Evolutionary conservation across 2,797 vertebrate species (phyloP).

Genomic region (Anolis apletophallus): DNA sequence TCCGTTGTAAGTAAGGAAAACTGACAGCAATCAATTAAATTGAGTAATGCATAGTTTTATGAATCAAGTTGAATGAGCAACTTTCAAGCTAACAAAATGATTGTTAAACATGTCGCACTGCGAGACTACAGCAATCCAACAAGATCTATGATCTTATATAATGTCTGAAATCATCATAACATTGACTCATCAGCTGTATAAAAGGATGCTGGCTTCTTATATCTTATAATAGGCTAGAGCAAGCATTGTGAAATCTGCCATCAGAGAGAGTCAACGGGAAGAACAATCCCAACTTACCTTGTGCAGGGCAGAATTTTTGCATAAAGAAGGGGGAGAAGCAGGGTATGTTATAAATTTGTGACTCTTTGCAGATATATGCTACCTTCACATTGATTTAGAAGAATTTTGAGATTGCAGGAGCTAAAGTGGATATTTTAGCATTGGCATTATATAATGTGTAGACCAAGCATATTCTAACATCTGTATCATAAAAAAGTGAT

Average conservation of each 20-base stretch:
- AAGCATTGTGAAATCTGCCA: conserved; percentile 22
- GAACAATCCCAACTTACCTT: background rate
- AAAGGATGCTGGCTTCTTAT: conserved; percentile 28
- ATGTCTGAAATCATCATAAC: conserved; percentile 30
- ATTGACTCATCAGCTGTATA: conserved; percentile 41
- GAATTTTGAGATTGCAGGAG: background rate
- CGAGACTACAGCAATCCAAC: conserved; percentile 25
- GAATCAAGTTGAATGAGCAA: conserved; percentile 9
- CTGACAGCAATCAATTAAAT: background rate
- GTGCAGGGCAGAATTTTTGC: conserved; percentile 9
- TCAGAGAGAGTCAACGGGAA: background rate
- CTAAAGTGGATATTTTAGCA: background rate
- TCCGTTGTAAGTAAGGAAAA: background rate
- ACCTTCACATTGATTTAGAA: background rate
- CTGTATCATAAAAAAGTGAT: background rate
- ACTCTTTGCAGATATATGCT: fast-evolving
- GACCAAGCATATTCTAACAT: background rate
- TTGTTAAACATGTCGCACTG: conserved; percentile 27
- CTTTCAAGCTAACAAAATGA: conserved; percentile 25
- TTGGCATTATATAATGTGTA: background rate
- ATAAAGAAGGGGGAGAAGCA: background rate
- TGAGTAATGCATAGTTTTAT: conserved; percentile 18
- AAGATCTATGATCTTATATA: conserved; percentile 48
- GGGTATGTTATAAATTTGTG: background rate
- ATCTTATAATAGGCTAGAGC: conserved; percentile 20